Conservation (phyloP, 2,113 vertebrate genomes). For the Takifugu flavidus region DNA sequence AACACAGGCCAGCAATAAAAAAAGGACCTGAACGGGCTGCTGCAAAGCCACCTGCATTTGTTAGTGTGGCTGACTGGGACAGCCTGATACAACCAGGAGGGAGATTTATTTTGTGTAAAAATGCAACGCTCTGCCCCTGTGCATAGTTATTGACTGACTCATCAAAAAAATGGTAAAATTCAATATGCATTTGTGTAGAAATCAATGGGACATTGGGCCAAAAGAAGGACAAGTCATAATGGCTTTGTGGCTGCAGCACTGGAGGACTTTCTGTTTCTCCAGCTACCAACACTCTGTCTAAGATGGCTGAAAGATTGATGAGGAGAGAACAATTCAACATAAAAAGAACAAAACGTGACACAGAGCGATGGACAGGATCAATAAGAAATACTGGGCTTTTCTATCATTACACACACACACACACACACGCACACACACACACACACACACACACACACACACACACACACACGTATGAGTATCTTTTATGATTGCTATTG, state of each 20-base stretch:
- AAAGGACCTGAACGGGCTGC: constrained; percentile 53
- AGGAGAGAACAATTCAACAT: constrained; percentile 15
- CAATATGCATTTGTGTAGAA: constrained; percentile 20
- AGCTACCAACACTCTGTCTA: constrained; percentile 35
- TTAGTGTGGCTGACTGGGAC: constrained; percentile 7
- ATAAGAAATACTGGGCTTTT: constrained; percentile 16
- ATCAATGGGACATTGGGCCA: constrained; percentile 19
- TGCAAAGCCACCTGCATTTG: constrained; percentile 22
- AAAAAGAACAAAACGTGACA: constrained; percentile 3
- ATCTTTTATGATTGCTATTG: constrained; percentile 76
- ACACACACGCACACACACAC: no score
- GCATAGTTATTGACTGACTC: constrained; percentile 2
- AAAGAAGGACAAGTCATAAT: constrained; percentile 31
- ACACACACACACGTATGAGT: constrained; percentile 64
- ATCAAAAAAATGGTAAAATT: constrained; percentile 13
- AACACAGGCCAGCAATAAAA: constrained; percentile 68
- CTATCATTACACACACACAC: constrained; percentile 33
- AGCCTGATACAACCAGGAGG: constrained; percentile 14
- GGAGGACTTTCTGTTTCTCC: constrained; percentile 58
- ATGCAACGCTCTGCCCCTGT: not conserved
- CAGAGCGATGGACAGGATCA: constrained; percentile 9
- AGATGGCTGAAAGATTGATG: constrained; percentile 60
- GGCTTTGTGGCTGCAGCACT: constrained; percentile 54
- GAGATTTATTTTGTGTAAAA: not conserved
- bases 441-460: constrained; percentile 11